These are phyloP conservation scores for Amphiprion ocellaris DNA, from an alignment of 2,113 vertebrate species.

Conservation along the genomic window DNA sequence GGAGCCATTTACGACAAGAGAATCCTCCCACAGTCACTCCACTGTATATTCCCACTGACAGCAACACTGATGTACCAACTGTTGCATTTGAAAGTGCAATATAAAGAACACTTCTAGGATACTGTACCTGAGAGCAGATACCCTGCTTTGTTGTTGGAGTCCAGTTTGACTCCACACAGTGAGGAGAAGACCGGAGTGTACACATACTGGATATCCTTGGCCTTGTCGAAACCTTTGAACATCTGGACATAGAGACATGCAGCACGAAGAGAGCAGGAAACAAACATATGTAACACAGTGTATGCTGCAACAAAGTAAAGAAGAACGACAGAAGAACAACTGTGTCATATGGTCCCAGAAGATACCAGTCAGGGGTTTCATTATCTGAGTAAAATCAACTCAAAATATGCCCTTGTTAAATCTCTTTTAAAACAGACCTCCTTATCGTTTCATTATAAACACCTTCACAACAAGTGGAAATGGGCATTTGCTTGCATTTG, in stretches of 20 bases:
- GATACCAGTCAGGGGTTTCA: not conserved
- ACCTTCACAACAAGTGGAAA: not conserved
- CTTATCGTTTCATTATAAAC: not conserved
- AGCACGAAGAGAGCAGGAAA: not conserved
- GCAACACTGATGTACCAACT: not conserved
- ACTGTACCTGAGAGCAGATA: slow-evolving; percentile 94
- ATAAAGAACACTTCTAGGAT: not conserved
- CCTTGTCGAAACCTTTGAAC: slow-evolving; percentile 95
- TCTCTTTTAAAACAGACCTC: not conserved
- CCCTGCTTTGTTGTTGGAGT: slow-evolving; percentile 91
- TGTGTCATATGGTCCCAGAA: not conserved
- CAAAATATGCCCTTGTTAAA: too few relatives aligned
- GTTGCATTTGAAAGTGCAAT: too few relatives aligned
- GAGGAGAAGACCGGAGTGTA: slow-evolving; percentile 92
- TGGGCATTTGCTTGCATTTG: not conserved
- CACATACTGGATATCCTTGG: slow-evolving; percentile 91
- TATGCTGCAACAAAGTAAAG: not conserved
- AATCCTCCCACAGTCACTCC: not conserved
- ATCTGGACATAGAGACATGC: slow-evolving; percentile 84
- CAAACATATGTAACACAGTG: not conserved
- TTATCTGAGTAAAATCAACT: not conserved
- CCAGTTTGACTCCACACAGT: slow-evolving; percentile 91
- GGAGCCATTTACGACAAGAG: not conserved
- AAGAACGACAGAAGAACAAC: not conserved
- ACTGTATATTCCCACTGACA: not conserved